Evolutionary conservation across 2,797 vertebrate species (phyloP), one percentile per base, ranked within the genome.

Genomic region (Artibeus lituratus): DNA sequence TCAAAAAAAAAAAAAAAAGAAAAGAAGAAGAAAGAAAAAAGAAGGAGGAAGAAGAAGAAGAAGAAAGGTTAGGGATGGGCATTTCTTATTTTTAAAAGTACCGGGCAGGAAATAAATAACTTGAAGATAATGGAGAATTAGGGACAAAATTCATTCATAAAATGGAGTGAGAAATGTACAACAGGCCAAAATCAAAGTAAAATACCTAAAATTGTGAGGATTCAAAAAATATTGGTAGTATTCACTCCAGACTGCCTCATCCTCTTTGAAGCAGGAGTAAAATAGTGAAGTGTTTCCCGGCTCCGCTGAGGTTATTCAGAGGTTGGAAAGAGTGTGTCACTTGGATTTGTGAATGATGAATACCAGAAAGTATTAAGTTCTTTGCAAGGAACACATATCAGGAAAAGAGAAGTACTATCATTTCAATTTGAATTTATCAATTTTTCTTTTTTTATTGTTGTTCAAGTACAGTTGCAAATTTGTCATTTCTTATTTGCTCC

Each of bases 91-190:
- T 82, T 86, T 47, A 74, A 86, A 93, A 82, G 32, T 62, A 39
- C 11, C 44, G 85, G n/a, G 81, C 19, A 94, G 70, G 49, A 95
- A 94, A 92, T 95, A 96, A 93, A 82, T 26, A 91, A 87, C 32
- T 80, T 88, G 51, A 82, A 59, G 35, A 39, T 88, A 92, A 90
- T 8, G 94, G 85, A 84, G 96, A 96, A 84, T 51, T 86, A 87
- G 67, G 62, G 70, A 91, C 35, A 77, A 76, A 91, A 39, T 86
- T 95, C 62, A 95, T 91, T 95, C 55, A 81, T 69, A 94, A 92
- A 89, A 69, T 78, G 94, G 78, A 84, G 37, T 82, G 42, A 94
- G 26, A 29, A 74, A 87, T 83, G 29, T 59, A 29, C 82, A 51
- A 42, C 22, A 88, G 69, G 73, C 53, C 72, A 65, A 95, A 91